phyloP scores from a whole-genome alignment of 2,797 vertebrate genomes.

The Manis javanica region DNA sequence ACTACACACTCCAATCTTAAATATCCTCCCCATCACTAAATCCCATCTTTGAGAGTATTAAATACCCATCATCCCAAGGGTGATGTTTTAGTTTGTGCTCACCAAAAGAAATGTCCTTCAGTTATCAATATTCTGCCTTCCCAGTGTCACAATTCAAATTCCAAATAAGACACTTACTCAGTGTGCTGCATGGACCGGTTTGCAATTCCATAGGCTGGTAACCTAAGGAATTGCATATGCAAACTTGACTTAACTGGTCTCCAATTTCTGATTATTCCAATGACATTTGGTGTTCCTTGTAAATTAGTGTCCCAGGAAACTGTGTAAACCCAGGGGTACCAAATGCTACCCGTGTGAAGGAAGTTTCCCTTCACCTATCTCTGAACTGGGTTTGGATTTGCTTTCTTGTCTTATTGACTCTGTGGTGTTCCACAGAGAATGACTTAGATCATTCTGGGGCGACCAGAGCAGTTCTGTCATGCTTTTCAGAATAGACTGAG shows the following conservation, averaged over 20 bases:
- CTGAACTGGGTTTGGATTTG: neutral
- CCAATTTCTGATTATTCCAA: neutral
- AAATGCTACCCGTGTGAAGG: neutral
- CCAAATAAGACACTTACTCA: neutral
- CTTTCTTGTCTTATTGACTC: neutral
- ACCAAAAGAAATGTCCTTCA: neutral
- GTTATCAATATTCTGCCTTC: neutral
- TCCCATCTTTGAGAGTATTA: conserved; percentile 1
- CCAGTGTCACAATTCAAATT: neutral
- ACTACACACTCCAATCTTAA: neutral
- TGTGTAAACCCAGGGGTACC: neutral
- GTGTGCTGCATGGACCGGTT: neutral
- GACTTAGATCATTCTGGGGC: neutral
- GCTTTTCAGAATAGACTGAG: neutral
- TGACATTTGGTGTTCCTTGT: neutral
- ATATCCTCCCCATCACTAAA: neutral
- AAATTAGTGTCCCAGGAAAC: neutral
- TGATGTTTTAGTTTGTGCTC: neutral
- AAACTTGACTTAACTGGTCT: neutral
- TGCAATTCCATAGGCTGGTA: neutral
- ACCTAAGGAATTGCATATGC: neutral
- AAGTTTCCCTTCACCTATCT: neutral
- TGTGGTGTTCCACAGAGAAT: neutral
- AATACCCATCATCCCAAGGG: neutral
- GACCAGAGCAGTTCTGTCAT: neutral